Evolutionary conservation across 1,140 invertebrate species (phyloP).

Genomic region (Harpegnathos saltator): DNA sequence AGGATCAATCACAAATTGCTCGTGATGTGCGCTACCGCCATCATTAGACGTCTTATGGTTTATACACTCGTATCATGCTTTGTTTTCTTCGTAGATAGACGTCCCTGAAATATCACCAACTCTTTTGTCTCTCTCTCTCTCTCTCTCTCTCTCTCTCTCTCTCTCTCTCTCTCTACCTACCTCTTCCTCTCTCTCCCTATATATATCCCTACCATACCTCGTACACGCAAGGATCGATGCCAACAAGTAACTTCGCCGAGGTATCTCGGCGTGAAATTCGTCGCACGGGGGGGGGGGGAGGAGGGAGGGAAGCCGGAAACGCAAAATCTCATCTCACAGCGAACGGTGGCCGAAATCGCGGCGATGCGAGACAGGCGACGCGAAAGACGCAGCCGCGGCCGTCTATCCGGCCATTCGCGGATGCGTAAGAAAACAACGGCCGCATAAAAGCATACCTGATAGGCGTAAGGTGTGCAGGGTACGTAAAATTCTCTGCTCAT

Average conservation of each 20-base stretch:
- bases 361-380: background rate
- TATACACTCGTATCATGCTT: too few relatives aligned
- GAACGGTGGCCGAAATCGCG: background rate
- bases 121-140: too few relatives aligned
- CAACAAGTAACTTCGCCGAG: background rate
- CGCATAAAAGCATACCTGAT: constrained; percentile 78
- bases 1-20: too few relatives aligned
- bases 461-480: constrained; percentile 82
- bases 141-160: too few relatives aligned
- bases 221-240: background rate
- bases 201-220: background rate
- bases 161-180: too few relatives aligned
- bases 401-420: background rate
- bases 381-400: too few relatives aligned
- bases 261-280: background rate
- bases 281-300: too few relatives aligned
- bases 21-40: too few relatives aligned
- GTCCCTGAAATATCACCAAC: too few relatives aligned
- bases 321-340: background rate
- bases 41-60: too few relatives aligned
- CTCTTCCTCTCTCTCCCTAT: too few relatives aligned
- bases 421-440: background rate
- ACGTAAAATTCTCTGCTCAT: constrained; percentile 85
- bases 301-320: constrained; percentile 1
- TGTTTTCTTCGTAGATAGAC: too few relatives aligned